These are phyloP conservation scores for Lymantria dispar DNA, from an alignment of 2,888 invertebrate species.

Conservation along the genomic window DNA sequence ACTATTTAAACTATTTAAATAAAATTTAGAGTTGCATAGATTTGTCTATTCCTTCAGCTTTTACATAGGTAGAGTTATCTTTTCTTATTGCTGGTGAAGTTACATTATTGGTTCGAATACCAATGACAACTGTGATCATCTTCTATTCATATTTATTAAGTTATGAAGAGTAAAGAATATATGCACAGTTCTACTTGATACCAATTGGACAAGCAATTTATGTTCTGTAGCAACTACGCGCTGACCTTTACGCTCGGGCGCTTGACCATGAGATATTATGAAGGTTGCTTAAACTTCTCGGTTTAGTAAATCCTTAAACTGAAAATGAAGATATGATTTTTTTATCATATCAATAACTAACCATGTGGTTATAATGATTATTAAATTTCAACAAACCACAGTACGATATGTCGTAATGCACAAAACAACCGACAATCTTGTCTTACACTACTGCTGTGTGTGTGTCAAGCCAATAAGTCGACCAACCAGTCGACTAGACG, in stretches of 20 bases:
- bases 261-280: conserved; percentile 70
- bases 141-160: neutral
- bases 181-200: conserved; percentile 35
- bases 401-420: conserved; percentile 44
- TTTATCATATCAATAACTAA: neutral
- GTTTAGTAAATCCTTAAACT: conserved; percentile 16
- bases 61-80: no score
- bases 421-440: conserved; percentile 65
- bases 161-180: conserved; percentile 10
- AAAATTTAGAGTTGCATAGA: no score
- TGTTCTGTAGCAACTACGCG: conserved; percentile 53
- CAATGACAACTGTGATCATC: conserved; percentile 17
- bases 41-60: no score
- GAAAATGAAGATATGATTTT: no score
- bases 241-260: conserved; percentile 71
- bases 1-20: no score
- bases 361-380: neutral
- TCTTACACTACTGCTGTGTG: conserved; percentile 63
- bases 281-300: conserved; percentile 64
- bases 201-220: conserved; percentile 49
- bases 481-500: conserved; percentile 79
- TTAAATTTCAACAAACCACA: conserved; percentile 17
- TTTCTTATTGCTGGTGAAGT: no score
- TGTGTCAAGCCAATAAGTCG: conserved; percentile 75
- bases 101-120: conserved; percentile 18